phyloP scores from a whole-genome alignment of 2,888 invertebrate species.

The Scaeva pyrastri region DNA sequence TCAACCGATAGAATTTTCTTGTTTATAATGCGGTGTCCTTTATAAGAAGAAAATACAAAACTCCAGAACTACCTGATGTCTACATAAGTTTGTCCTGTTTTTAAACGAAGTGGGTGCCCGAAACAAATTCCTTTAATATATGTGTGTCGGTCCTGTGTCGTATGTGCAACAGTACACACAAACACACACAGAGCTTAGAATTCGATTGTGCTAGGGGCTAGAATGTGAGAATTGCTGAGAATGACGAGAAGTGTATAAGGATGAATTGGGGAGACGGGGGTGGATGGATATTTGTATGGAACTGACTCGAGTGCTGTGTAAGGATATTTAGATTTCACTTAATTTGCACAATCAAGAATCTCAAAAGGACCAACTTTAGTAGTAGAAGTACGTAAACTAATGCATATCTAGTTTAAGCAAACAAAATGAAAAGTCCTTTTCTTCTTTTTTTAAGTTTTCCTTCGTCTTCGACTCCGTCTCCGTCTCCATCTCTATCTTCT shows the following conservation, averaged over 20 bases:
- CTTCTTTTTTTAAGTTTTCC: not conserved
- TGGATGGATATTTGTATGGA: not conserved
- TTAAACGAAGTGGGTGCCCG: slow-evolving; percentile 40
- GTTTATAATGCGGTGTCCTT: slow-evolving; percentile 13
- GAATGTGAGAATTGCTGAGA: not conserved
- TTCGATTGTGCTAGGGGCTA: slow-evolving; percentile 52
- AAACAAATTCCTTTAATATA: not conserved
- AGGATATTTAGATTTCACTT: slow-evolving; percentile 75
- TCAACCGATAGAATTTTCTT: slow-evolving; percentile 27
- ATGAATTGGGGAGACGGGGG: not conserved
- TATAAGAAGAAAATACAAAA: not conserved
- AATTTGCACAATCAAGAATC: slow-evolving; percentile 76
- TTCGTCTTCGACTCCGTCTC: slow-evolving; percentile 16
- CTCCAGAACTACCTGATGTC: not conserved
- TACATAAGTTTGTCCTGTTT: slow-evolving; percentile 37
- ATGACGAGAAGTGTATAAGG: not conserved
- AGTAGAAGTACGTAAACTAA: slow-evolving; percentile 57
- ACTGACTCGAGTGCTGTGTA: slow-evolving; percentile 56
- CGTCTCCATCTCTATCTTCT: too few species aligned
- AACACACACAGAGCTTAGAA: not conserved
- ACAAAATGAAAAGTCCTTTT: slow-evolving; percentile 64
- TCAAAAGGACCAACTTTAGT: slow-evolving; percentile 66
- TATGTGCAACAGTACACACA: not conserved
- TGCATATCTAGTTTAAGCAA: slow-evolving; percentile 72
- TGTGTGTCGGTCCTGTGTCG: not conserved